Conservation (phyloP, 2,113 vertebrate genomes). For the Callaeas wilsoni region DNA sequence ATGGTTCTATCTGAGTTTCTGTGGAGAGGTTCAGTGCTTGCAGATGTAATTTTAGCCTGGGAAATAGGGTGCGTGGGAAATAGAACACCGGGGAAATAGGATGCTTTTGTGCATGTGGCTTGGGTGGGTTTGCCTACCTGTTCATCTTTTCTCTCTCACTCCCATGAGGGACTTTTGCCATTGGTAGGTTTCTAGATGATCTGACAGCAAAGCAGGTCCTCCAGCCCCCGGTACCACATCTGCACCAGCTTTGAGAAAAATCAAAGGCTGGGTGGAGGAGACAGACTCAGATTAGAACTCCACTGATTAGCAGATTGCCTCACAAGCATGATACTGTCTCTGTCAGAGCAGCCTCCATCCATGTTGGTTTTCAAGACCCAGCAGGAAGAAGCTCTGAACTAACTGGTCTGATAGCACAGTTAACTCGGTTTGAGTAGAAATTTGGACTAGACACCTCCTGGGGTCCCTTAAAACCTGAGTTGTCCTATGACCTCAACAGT, state of each 20-base stretch:
- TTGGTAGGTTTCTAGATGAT: not conserved
- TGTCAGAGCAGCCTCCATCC: not conserved
- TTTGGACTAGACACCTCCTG: not conserved
- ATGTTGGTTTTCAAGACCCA: not conserved
- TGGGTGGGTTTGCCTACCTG: not conserved
- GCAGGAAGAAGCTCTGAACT: not conserved
- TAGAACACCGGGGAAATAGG: not conserved
- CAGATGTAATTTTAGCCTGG: not conserved
- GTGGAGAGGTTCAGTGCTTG: not conserved
- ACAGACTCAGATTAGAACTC: not conserved
- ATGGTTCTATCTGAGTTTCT: not conserved
- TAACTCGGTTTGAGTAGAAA: not conserved
- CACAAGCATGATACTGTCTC: not conserved
- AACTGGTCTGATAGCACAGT: not conserved
- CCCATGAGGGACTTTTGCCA: not conserved
- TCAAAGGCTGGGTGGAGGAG: not conserved
- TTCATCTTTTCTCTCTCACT: not conserved
- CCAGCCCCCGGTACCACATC: fast-evolving
- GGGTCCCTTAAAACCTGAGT: not conserved
- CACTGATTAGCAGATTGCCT: not conserved
- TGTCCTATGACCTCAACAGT: not conserved
- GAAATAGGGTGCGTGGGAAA: not conserved
- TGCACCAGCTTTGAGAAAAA: not conserved
- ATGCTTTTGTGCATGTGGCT: not conserved
- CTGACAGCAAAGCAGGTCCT: not conserved